Evolutionary conservation across 2,113 vertebrate species (phyloP).

Genomic region (Sprattus sprattus): DNA sequence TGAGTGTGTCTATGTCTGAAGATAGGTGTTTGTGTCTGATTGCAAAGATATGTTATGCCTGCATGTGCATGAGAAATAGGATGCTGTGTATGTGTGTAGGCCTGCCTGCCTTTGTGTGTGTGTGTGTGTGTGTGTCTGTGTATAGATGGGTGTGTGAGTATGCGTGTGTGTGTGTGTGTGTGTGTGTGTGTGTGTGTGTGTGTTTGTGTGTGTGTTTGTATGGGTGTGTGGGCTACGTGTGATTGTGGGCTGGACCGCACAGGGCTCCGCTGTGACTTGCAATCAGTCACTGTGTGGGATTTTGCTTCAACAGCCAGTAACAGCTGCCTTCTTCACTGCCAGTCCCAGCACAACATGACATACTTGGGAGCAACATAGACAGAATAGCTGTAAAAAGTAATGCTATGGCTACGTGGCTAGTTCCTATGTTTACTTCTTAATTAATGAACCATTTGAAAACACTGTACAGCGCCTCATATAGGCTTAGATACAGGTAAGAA

Average conservation of each 20-base stretch:
- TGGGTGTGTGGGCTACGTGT: background rate
- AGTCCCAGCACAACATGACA: background rate
- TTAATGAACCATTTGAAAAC: background rate
- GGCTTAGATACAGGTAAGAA: background rate
- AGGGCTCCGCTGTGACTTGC: background rate
- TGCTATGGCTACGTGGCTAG: background rate
- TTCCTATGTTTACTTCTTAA: background rate
- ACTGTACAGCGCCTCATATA: background rate
- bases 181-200: background rate
- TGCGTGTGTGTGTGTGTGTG: background rate
- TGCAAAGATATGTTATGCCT: background rate
- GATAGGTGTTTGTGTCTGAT: background rate
- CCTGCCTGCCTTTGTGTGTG: background rate
- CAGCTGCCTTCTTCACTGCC: background rate
- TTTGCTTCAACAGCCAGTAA: background rate
- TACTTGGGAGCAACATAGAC: background rate
- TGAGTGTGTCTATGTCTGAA: background rate
- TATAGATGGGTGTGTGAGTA: background rate
- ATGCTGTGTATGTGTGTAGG: background rate
- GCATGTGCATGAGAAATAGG: no score
- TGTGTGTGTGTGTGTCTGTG: background rate
- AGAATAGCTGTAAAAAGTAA: background rate
- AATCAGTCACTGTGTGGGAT: background rate
- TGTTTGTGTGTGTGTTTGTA: constrained; percentile 19
- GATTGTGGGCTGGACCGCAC: background rate